Evolutionary conservation across 2,888 invertebrate genomes (phyloP).

Genomic region (Conistra vaccinii): DNA sequence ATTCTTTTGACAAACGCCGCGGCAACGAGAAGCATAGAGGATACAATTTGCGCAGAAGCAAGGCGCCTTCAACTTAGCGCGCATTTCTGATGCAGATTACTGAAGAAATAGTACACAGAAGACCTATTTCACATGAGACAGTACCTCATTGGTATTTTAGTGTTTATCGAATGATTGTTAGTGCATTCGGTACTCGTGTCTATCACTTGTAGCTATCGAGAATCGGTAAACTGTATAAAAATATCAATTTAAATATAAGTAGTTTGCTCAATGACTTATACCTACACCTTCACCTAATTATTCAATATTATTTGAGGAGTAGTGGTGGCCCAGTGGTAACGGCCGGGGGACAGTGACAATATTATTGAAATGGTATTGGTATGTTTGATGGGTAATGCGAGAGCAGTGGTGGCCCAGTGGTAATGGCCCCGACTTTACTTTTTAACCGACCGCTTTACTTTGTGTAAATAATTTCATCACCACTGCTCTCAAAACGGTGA

Average conservation of each 20-base stretch:
- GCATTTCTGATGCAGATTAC: constrained; percentile 81
- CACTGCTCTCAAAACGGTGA: too few species aligned
- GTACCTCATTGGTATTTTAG: neutral
- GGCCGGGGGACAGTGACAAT: too few species aligned
- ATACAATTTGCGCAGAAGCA: constrained; percentile 83
- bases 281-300: neutral
- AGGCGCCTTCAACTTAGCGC: constrained; percentile 77
- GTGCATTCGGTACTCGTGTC: neutral
- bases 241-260: too few species aligned
- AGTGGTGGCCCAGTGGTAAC: too few species aligned
- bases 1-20: constrained; percentile 84
- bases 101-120: constrained; percentile 31
- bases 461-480: too few species aligned
- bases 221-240: neutral
- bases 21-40: constrained; percentile 72
- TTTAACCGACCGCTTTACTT: too few species aligned
- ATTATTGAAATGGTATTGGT: too few species aligned
- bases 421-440: too few species aligned
- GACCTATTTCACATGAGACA: constrained; percentile 10
- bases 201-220: neutral
- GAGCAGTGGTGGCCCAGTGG: too few species aligned
- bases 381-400: too few species aligned
- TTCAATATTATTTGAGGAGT: too few species aligned
- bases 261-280: too few species aligned
- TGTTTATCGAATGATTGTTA: neutral